Evolutionary conservation across 2,797 vertebrate species (phyloP).

Genomic region (Emydoidea blandingii): DNA sequence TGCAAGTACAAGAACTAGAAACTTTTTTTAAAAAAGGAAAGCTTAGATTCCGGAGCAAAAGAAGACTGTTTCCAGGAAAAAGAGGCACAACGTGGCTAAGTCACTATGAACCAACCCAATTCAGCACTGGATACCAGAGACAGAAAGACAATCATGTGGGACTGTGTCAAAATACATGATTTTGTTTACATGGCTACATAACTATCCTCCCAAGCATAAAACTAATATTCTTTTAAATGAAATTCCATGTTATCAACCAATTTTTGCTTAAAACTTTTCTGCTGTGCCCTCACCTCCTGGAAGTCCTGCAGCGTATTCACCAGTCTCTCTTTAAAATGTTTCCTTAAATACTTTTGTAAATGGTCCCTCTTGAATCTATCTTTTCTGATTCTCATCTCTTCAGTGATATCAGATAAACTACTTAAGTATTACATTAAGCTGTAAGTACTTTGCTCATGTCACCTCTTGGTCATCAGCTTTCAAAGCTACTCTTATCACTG

Average conservation of each 20-base stretch:
- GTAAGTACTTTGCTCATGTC: background rate
- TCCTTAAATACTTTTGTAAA: slow-evolving; percentile 18
- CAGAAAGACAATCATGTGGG: background rate
- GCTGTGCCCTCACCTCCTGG: background rate
- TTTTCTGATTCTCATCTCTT: slow-evolving; percentile 20
- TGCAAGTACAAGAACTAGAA: background rate
- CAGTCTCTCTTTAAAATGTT: background rate
- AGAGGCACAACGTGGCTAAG: background rate
- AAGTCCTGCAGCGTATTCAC: background rate
- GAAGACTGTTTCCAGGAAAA: too few species aligned
- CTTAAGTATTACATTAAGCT: too few species aligned
- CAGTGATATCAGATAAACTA: slow-evolving; percentile 14
- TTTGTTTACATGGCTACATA: background rate
- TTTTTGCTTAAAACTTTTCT: slow-evolving; percentile 13
- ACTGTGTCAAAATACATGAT: background rate
- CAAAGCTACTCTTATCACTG: background rate
- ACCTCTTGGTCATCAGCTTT: too few species aligned
- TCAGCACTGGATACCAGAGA: too few species aligned
- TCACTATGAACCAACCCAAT: too few species aligned
- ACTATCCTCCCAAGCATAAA: background rate
- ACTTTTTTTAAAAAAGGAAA: background rate
- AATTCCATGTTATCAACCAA: background rate
- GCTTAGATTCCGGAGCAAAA: background rate
- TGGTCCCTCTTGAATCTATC: background rate
- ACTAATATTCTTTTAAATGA: background rate